Percentiles rank a stretch among this genome's conserved stretches.
Evolutionary conservation across 2,113 vertebrate genomes (phyloP).

Genomic region (Oryzias curvinotus): DNA sequence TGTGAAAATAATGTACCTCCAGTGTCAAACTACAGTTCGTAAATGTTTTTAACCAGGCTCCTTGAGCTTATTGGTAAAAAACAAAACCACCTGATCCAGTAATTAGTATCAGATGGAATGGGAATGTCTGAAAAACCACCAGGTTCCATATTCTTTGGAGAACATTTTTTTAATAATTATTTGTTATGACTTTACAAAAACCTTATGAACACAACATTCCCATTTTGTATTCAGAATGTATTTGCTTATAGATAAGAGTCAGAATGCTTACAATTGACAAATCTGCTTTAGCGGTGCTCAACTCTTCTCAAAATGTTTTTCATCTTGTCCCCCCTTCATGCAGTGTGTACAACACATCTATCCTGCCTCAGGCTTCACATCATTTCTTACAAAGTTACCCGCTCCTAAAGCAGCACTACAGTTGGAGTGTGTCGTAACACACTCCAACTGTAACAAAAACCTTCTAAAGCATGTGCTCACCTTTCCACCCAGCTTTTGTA

Average conservation of each 20-base stretch:
- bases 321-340: background rate
- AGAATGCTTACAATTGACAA: conserved; percentile 69
- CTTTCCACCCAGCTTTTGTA: conserved; percentile 99
- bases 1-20: too few species aligned
- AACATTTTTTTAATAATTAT: too few species aligned
- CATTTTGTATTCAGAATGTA: conserved; percentile 70
- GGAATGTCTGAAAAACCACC: too few species aligned
- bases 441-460: too few species aligned
- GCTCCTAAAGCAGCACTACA: conserved; percentile 49
- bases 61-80: too few species aligned
- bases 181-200: too few species aligned
- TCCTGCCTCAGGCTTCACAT: conserved; percentile 36
- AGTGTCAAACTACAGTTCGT: too few species aligned
- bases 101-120: too few species aligned
- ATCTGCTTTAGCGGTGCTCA: conserved; percentile 51
- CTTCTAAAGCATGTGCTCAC: conserved; percentile 71
- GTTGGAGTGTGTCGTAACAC: conserved; percentile 2
- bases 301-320: conserved; percentile 27
- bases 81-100: too few species aligned
- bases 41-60: too few species aligned
- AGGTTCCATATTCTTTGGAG: too few species aligned
- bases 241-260: conserved; percentile 60
- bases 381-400: conserved; percentile 58
- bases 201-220: background rate
- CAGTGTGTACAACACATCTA: conserved; percentile 27